Base-by-base conservation (phyloP, 2,797 vertebrate genomes). In the Manis pentadactyla region DNA sequence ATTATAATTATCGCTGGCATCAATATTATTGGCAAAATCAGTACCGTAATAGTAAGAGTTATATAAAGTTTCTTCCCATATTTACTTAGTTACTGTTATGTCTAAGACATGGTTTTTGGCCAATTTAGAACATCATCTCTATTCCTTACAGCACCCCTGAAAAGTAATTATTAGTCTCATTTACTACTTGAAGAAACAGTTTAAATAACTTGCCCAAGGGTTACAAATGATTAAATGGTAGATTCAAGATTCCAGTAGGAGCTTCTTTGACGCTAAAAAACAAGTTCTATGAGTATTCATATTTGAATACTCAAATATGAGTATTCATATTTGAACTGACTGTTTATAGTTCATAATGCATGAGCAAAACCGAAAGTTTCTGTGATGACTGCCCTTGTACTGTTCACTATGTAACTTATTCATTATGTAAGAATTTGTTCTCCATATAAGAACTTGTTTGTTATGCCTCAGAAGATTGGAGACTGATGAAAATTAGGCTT, bases 141-240 rank as follows among this genome's bases (percentile, higher is more conserved):
- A 37, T 90, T 79, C 69, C 63, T 92, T 69, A 53, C 17, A 59
- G n/a, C 5, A 63, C 55, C 14, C 29, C 49, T 77, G 37, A 9
- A 79, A 90, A 79, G 78, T 83, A 92, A 81, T 77, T 82, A 31
- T 83, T 53, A 68, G 34, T 87, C 11, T 77, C n/a, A n/a, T 18
- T 51, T 88, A 88, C 42, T 85, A 78, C 14, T 39, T 17, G n/a
- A 74, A 31, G 13, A 94, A 95, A 55, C 7, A 61, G 34, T 74
- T 82, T 77, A 87, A 63, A 11, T 77, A 68, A 85, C 31, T 91
- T 85, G 53, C n/a, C 37, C 29, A 90, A 74, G 31, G 53, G 68
- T 57, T 92, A 53, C 19, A 89, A 71, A 92, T 66, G 49, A 84
- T 14, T 90, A 89, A n/a, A 10, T 57, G 55, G 18, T 74, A 77